Evolutionary conservation across 2,797 vertebrate species (phyloP), one percentile per base, ranked within the genome.

Genomic region (Sibirionetta formosa): DNA sequence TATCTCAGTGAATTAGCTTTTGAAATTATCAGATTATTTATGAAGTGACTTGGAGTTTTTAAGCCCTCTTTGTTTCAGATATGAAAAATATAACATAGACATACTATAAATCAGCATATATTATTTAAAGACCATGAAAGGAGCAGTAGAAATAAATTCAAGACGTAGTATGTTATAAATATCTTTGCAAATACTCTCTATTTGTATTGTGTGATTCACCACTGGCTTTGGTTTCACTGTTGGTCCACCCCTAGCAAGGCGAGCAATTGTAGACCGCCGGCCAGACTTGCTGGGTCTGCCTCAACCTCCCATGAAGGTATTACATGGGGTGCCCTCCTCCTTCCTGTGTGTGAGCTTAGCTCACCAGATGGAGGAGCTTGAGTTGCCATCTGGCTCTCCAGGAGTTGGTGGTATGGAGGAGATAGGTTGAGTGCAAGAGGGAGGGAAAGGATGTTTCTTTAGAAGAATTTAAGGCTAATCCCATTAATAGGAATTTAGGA

Each of bases 381-480:
- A 70, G 40, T 90, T 88, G 38, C 85, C 77, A 73, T 94, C 82
- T 95, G 95, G 69, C 66, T 82, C 3, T 0, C 42, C 3, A 1
- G 76, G 42, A 93, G 58, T 44, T 84, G 63, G 35, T 56, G 17
- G 46, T 69, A 31, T 79, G 46, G 83, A 86, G 46, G 66, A 81
- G 50, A 72, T n/a, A 63, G 79, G 54, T 88, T 66, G 42, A 91
- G 58, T 78, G 58, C 54, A 86, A 79, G 65, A 91, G 40, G 86
- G 70, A 93, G 66, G 73, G 83, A 94, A 97, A 90, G 77, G 85
- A 64, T 84, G 56, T 89, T 94, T 94, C 64, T 83, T 79, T 65
- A 82, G 56, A 94, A 80, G 92, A 93, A 79, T 92, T 92, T 87
- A 92, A 81, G 60, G 24, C 56, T 95, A 87, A 95, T 94, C 58